These are phyloP conservation scores for Leistus spinibarbis DNA, from an alignment of 2,888 invertebrate species.

Conservation along the genomic window DNA sequence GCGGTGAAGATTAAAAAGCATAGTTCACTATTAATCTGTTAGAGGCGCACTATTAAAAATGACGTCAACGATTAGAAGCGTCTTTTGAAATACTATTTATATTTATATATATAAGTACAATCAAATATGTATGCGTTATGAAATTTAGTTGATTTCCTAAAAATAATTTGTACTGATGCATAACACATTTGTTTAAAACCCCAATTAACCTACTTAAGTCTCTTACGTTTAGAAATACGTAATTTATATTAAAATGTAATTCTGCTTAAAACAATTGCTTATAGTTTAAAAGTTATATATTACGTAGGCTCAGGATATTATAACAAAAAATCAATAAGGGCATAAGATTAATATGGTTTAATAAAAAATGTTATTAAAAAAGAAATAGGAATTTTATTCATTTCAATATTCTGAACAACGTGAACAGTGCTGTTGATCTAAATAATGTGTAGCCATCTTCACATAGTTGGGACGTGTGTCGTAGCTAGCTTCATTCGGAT, in stretches of 20 bases:
- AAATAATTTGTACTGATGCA: not conserved
- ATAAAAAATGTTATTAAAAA: not conserved
- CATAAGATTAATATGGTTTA: not conserved
- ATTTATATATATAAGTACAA: constrained; percentile 13
- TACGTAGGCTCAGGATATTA: not conserved
- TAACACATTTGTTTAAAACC: not conserved
- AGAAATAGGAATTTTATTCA: not conserved
- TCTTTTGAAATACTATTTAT: constrained; percentile 22
- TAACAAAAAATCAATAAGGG: not conserved
- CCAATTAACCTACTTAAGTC: not conserved
- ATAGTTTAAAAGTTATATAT: not conserved
- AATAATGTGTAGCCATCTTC: not conserved
- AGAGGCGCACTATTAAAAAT: constrained; percentile 34
- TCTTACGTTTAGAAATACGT: not conserved
- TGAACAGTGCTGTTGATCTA: not conserved
- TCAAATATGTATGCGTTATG: constrained; percentile 8
- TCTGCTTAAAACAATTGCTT: not conserved
- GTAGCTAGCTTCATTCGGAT: constrained; percentile 30
- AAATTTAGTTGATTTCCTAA: not conserved
- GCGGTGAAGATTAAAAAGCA: constrained; percentile 45
- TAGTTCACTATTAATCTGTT: constrained; percentile 49
- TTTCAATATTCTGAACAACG: not conserved
- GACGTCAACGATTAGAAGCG: constrained; percentile 35
- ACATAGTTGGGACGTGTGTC: not conserved
- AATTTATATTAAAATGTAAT: not conserved